These are phyloP conservation scores for Chitala chitala DNA, from an alignment of 2,113 vertebrate species.

Conservation along the genomic window DNA sequence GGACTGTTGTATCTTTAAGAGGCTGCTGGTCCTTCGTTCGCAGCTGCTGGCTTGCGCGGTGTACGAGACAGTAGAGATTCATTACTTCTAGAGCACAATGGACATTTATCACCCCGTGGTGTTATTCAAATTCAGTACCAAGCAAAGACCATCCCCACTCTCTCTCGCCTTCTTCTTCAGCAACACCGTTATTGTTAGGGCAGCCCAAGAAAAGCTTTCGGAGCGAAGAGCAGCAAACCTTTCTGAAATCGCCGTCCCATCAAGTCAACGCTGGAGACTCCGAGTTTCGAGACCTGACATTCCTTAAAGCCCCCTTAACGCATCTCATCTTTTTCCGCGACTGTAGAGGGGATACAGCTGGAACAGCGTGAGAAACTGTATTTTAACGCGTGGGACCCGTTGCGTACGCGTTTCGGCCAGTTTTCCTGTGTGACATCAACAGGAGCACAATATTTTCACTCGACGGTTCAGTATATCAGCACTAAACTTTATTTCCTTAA, in stretches of 20 bases:
- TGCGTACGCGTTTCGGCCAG: constrained; percentile 36
- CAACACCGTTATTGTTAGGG: constrained; percentile 81
- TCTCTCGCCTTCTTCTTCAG: constrained; percentile 69
- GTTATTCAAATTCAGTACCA: constrained; percentile 99
- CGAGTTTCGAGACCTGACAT: constrained; percentile 45
- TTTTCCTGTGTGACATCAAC: constrained; percentile 2
- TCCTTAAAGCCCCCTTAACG: constrained; percentile 27
- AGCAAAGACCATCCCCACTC: constrained; percentile 92
- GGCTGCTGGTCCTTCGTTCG: constrained; percentile 87
- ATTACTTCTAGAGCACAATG: constrained; percentile 98
- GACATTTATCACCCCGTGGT: constrained; percentile 99
- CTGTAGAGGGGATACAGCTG: constrained; percentile 39
- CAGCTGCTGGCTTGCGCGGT: constrained; percentile 87
- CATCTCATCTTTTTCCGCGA: constrained; percentile 33
- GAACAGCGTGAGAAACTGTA: constrained; percentile 41
- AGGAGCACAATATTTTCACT: constrained; percentile 19
- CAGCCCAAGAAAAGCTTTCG: constrained; percentile 74
- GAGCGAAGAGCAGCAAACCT: constrained; percentile 51
- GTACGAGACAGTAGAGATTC: constrained; percentile 95
- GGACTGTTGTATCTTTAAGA: constrained; percentile 97
- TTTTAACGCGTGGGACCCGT: constrained; percentile 40
- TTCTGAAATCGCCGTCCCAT: constrained; percentile 47
- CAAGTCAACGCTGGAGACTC: constrained; percentile 40
- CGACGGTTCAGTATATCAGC: constrained; percentile 18
- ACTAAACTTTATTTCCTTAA: constrained; percentile 27